Percentiles rank a stretch among this genome's conserved stretches.
These are phyloP conservation scores for Neodiprion pinetum DNA, from an alignment of 1,140 invertebrate species.

Conservation along the genomic window DNA sequence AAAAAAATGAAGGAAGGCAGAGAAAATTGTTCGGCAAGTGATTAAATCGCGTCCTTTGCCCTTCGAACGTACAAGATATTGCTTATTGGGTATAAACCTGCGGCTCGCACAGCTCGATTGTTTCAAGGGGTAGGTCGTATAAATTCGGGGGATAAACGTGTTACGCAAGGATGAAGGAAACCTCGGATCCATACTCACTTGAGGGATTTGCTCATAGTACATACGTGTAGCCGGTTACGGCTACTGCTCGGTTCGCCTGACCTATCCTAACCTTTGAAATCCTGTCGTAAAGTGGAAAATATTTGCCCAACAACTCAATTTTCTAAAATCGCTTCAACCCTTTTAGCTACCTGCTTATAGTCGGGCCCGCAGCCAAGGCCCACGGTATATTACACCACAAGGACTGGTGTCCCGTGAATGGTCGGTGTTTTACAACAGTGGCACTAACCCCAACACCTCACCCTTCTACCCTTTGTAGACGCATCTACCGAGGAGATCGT, in stretches of 20 bases:
- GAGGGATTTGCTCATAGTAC: too few relatives aligned
- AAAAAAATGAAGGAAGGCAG: too few relatives aligned
- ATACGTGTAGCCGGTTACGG: too few relatives aligned
- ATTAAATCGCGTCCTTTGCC: too few relatives aligned
- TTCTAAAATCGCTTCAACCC: not conserved
- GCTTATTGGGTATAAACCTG: too few relatives aligned
- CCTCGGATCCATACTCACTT: too few relatives aligned
- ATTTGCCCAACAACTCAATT: not conserved
- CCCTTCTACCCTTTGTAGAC: conserved; percentile 35
- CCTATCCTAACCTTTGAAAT: not conserved
- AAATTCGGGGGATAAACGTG: too few relatives aligned
- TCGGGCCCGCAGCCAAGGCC: conserved; percentile 24
- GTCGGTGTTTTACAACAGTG: conserved; percentile 53
- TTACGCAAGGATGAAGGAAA: too few relatives aligned
- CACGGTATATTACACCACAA: conserved; percentile 39
- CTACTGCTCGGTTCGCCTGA: not conserved
- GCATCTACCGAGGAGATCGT: conserved; percentile 2
- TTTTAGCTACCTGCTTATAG: not conserved
- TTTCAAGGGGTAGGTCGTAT: too few relatives aligned
- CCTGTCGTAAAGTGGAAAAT: not conserved
- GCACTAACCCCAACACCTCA: conserved; percentile 39
- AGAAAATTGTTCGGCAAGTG: too few relatives aligned
- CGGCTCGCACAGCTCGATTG: too few relatives aligned
- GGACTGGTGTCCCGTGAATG: conserved; percentile 47
- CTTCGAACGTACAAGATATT: too few relatives aligned